Conservation (phyloP, 1,140 invertebrate species). For the Octopus bimaculoides region DNA sequence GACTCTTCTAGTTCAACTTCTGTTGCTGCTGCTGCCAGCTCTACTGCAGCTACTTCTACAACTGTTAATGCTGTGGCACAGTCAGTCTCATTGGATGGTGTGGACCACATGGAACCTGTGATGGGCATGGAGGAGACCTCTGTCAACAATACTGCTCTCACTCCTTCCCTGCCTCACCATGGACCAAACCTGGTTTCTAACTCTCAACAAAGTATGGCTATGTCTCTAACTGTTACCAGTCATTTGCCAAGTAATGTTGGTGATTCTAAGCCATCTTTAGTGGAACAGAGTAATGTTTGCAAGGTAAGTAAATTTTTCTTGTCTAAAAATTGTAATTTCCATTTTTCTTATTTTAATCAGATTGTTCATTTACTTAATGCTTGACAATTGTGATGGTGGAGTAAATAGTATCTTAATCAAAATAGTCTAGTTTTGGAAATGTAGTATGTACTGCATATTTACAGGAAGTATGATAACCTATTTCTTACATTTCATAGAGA, state of each 20-base stretch:
- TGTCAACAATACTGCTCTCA: neutral
- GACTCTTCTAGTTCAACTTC: neutral
- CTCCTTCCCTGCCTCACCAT: neutral
- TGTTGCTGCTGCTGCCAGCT: neutral
- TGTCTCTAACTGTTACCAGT: slow-evolving; percentile 5
- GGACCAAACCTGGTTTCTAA: slow-evolving; percentile 5
- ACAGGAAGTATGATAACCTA: too few relatives aligned
- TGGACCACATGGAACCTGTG: neutral
- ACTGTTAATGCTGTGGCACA: neutral
- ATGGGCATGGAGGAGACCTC: neutral
- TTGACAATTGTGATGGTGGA: too few relatives aligned
- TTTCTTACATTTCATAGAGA: too few relatives aligned
- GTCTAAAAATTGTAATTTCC: neutral
- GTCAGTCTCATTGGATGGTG: neutral
- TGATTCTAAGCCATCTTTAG: slow-evolving; percentile 46
- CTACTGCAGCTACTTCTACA: neutral
- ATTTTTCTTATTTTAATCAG: too few relatives aligned
- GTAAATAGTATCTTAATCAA: too few relatives aligned
- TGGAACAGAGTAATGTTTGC: slow-evolving; percentile 67
- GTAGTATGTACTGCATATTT: too few relatives aligned
- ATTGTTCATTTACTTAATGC: too few relatives aligned
- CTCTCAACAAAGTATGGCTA: neutral
- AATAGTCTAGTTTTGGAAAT: too few relatives aligned
- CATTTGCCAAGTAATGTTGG: slow-evolving; percentile 24
- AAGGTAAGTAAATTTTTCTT: slow-evolving; percentile 55